Conservation (phyloP, 1,140 invertebrate species). For the Brachionus paranguensis region DNA sequence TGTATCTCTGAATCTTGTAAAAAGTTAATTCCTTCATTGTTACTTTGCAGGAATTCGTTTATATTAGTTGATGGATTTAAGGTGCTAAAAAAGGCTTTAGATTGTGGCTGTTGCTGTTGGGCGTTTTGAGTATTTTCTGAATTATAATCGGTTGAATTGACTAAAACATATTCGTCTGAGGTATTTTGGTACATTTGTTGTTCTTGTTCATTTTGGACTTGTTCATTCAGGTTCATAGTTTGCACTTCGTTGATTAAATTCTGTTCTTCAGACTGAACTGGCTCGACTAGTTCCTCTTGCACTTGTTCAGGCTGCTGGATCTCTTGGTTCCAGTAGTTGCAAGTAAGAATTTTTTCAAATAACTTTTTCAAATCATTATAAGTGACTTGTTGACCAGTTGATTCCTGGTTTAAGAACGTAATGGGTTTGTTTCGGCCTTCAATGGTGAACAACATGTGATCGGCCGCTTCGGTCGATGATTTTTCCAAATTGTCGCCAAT, state of each 20-base stretch:
- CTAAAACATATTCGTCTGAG: conserved; percentile 37
- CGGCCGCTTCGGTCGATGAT: neutral
- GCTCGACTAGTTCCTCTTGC: neutral
- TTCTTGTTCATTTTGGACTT: neutral
- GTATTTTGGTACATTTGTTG: conserved; percentile 30
- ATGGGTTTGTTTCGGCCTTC: conserved; percentile 19
- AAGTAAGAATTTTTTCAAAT: conserved; percentile 17
- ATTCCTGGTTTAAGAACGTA: neutral
- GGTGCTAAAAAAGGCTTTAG: conserved; percentile 13
- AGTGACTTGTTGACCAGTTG: neutral
- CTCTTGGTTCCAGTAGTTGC: neutral
- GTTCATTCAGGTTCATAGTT: neutral
- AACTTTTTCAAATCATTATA: conserved; percentile 22
- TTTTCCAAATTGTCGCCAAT: neutral
- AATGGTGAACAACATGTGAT: neutral
- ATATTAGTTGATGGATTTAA: conserved; percentile 12
- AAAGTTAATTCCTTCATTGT: conserved; percentile 34
- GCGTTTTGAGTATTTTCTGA: neutral
- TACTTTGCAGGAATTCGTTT: conserved; percentile 27
- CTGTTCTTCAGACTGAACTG: neutral
- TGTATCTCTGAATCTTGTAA: conserved; percentile 39
- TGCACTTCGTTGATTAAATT: conserved; percentile 4
- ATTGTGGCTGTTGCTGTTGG: conserved; percentile 5
- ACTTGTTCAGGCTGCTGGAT: neutral
- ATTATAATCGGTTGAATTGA: conserved; percentile 3